Conservation (phyloP, 2,113 vertebrate species). For the Rhinoderma darwinii region DNA sequence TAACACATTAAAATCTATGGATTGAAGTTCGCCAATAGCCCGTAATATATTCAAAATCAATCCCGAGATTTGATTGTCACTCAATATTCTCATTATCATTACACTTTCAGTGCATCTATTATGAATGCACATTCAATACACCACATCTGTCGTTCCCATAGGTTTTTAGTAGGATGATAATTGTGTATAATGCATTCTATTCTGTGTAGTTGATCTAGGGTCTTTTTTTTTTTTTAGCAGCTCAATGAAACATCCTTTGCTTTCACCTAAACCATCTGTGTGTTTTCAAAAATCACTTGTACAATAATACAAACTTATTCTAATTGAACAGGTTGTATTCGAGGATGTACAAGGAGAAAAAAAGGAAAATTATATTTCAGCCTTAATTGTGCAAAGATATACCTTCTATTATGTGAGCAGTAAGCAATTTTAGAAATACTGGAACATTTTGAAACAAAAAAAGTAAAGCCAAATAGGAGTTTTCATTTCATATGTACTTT, state of each 20-base stretch:
- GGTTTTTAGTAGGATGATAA: constrained; percentile 16
- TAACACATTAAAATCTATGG: background rate
- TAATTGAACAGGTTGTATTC: constrained; percentile 17
- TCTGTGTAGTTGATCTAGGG: background rate
- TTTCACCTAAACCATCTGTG: constrained; percentile 21
- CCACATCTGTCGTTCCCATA: constrained; percentile 29
- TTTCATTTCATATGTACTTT: constrained; percentile 4
- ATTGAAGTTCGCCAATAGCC: background rate
- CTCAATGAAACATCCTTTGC: background rate
- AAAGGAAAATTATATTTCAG: background rate
- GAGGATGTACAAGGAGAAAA: background rate
- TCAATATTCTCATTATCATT: constrained; percentile 39
- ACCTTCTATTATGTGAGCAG: background rate
- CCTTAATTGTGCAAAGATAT: constrained; percentile 5
- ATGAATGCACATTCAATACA: constrained; percentile 36
- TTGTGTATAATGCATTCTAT: constrained; percentile 23
- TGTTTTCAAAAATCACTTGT: background rate
- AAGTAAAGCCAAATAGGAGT: background rate
- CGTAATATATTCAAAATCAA: constrained; percentile 34
- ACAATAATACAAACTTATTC: constrained; percentile 6
- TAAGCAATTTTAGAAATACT: background rate
- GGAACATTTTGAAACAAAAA: constrained; percentile 20
- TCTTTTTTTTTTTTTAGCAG: background rate
- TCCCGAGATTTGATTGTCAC: constrained; percentile 15
- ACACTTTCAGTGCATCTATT: constrained; percentile 32